Percentiles rank a stretch among this genome's conserved stretches.
Evolutionary conservation across 1,140 invertebrate genomes (phyloP).

Genomic region (Chymomyza costata): DNA sequence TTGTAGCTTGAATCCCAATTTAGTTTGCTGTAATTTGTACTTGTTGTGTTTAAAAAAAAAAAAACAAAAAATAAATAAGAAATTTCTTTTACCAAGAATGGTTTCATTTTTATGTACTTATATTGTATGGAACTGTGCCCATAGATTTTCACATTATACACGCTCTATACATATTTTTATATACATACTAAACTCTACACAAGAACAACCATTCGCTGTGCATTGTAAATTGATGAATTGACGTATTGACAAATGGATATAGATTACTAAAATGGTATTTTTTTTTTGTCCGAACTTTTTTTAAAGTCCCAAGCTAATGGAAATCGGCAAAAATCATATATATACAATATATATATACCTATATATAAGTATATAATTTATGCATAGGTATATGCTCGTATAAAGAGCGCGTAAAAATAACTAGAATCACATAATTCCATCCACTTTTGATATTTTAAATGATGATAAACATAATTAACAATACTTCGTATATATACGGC

Average conservation of each 20-base stretch:
- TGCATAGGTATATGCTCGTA: too few species aligned
- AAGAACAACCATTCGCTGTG: constrained; percentile 14
- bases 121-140: constrained; percentile 19
- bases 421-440: constrained; percentile 73
- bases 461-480: constrained; percentile 39
- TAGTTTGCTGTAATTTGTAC: too few species aligned
- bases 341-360: constrained; percentile 37
- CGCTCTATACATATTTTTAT: constrained; percentile 4
- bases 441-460: constrained; percentile 70
- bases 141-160: constrained; percentile 20
- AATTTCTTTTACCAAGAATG: constrained; percentile 30
- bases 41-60: too few species aligned
- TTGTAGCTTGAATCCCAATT: too few species aligned
- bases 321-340: not conserved
- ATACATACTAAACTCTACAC: not conserved
- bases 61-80: too few species aligned
- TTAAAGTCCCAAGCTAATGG: too few species aligned
- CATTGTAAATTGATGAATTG: constrained; percentile 13
- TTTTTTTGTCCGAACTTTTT: constrained; percentile 23
- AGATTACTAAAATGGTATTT: constrained; percentile 5
- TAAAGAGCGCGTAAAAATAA: constrained; percentile 58
- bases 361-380: constrained; percentile 2
- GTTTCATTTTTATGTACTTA: constrained; percentile 34
- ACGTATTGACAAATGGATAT: constrained; percentile 21
- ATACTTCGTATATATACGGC: constrained; percentile 22